Evolutionary conservation across 2,888 invertebrate species (phyloP).

Genomic region (Heliconius ethilla): DNA sequence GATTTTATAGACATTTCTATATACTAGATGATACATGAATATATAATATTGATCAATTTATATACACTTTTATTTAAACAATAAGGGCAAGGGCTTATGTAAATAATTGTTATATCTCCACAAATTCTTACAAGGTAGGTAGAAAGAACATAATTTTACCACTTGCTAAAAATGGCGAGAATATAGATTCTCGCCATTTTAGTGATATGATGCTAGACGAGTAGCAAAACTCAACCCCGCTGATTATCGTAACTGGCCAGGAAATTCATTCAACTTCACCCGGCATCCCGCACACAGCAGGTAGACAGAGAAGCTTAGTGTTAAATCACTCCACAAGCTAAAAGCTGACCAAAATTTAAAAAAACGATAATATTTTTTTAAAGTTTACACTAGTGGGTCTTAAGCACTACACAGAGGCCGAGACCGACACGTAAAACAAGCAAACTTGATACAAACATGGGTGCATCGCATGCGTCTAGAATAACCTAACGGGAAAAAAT

Average conservation of each 20-base stretch:
- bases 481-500: conserved; percentile 34
- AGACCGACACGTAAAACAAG: conserved; percentile 42
- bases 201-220: not conserved
- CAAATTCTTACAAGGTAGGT: not conserved
- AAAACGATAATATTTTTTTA: not conserved
- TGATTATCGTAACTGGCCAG: not conserved
- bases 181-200: no score
- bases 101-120: not conserved
- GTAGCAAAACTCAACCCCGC: not conserved
- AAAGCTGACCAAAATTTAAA: not conserved
- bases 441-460: conserved; percentile 40
- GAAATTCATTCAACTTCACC: not conserved
- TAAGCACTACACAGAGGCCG: conserved; percentile 35
- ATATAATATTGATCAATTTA: not conserved
- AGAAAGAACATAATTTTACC: not conserved
- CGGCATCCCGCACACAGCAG: no score
- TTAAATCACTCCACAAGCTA: no score
- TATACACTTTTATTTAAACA: no score
- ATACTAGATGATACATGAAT: not conserved
- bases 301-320: no score
- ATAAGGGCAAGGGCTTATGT: not conserved
- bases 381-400: conserved; percentile 26
- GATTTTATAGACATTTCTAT: no score
- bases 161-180: no score
- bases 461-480: conserved; percentile 39